Evolutionary conservation across 2,888 invertebrate genomes (phyloP).

Genomic region (Synergus itoensis): DNA sequence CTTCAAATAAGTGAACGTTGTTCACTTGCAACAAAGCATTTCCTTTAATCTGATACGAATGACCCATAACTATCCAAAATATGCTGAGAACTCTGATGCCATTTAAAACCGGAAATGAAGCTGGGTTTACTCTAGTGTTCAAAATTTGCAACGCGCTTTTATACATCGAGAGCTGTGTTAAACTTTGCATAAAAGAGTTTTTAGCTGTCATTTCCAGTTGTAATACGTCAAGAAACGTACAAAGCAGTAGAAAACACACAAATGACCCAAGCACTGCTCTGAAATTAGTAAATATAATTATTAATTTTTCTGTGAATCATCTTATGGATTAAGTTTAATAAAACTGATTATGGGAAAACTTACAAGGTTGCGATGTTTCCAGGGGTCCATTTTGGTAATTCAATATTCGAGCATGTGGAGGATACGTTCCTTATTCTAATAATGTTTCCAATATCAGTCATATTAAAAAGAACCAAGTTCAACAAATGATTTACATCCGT

Average conservation of each 20-base stretch:
- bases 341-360: constrained; percentile 27
- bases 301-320: background rate
- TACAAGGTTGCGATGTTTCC: constrained; percentile 55
- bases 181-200: constrained; percentile 24
- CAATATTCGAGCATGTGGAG: constrained; percentile 49
- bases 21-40: background rate
- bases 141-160: constrained; percentile 74
- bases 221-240: constrained; percentile 60
- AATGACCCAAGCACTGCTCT: constrained; percentile 59
- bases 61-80: constrained; percentile 78
- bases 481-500: constrained; percentile 62
- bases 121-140: constrained; percentile 61
- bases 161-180: constrained; percentile 75
- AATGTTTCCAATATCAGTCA: constrained; percentile 12
- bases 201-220: background rate
- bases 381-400: constrained; percentile 52
- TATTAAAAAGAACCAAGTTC: constrained; percentile 14
- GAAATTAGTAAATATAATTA: constrained; percentile 45
- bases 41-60: constrained; percentile 55
- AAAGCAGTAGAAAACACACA: constrained; percentile 56
- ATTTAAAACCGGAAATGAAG: constrained; percentile 75
- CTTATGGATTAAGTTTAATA: background rate
- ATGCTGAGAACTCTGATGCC: constrained; percentile 80
- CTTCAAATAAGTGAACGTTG: background rate
- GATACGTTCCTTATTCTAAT: background rate